Base-by-base conservation (phyloP, 2,888 invertebrate species). In the Cephus nigrinus region DNA sequence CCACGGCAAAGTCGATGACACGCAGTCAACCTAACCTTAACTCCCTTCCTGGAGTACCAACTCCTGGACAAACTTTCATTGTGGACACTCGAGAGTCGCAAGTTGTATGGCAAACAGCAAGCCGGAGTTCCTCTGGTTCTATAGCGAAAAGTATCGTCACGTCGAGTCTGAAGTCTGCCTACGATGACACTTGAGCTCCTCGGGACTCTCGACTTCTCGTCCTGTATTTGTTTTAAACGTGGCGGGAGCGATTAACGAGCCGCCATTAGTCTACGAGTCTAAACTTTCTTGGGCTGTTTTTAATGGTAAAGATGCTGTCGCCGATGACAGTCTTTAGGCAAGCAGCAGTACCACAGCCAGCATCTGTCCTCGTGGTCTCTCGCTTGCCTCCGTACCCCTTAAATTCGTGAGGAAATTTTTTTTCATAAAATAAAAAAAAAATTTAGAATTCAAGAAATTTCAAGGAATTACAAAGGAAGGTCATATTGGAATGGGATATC, bases 381-480 rank as follows among this genome's bases (percentile, higher is more conserved):
- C 9, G 5, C 5, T 15, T 55, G 23, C 11, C 69, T 75, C 30
- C 30, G 12, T 73, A n/a, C 35, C 78, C 69, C 78, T 72, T 82
- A 23, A 55, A 55, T 55, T 55, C 5, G 40, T 55, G 40, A 23
- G 5, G 40, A 1, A 55, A 15, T 55, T 55, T 55, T 55, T 35
- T 23, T 23, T 9, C 2, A 5, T 0, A 9, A 55, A 23, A 55
- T 9, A 2, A 55, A 40, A 55, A 55, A 55, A 0, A 55, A 9
- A 23, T 23, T 55, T 55, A 23, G 1, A 55, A 9, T 55, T 9
- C 23, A 23, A 23, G 9, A 9, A 55, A 55, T 23, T 55, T 55
- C 55, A 23, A 55, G 9, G 9, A 9, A 55, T 55, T 23, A 40
- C 9, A 9, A 55, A 9, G 55, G 9, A 55, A 23, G 23, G 55